Conservation (phyloP, 2,797 vertebrate genomes). For the Lateolabrax maculatus region DNA sequence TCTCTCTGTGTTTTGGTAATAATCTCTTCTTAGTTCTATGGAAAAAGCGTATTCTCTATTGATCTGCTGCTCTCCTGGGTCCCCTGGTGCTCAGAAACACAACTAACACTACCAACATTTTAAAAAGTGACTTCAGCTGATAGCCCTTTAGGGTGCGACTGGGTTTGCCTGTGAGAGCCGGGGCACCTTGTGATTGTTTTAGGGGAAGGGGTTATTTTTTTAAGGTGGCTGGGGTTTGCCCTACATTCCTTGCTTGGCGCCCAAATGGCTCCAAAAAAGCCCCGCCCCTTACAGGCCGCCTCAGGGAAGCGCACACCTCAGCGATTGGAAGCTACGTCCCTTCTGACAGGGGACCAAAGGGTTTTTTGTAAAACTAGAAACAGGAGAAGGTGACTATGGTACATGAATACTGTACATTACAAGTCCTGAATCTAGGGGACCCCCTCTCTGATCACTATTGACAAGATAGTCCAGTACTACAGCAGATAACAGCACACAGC, state of each 20-base stretch:
- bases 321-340: conserved; percentile 62
- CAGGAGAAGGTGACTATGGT: conserved; percentile 35
- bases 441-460: neutral
- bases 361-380: conserved; percentile 39
- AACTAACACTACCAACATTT: conserved; percentile 44
- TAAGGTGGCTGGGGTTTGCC: conserved; percentile 78
- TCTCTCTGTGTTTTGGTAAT: conserved; percentile 48
- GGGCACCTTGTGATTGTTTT: conserved; percentile 77
- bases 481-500: conserved; percentile 65
- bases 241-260: conserved; percentile 88
- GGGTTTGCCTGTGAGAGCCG: conserved; percentile 81
- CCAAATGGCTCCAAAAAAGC: conserved; percentile 85
- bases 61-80: conserved; percentile 19
- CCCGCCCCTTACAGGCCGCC: conserved; percentile 83
- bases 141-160: conserved; percentile 84
- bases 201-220: conserved; percentile 40
- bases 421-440: conserved; percentile 38
- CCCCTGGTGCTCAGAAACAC: conserved; percentile 58
- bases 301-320: conserved; percentile 72
- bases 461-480: conserved; percentile 42
- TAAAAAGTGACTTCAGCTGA: conserved; percentile 78
- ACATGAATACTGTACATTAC: conserved; percentile 45
- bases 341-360: conserved; percentile 54
- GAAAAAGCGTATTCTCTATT: neutral
- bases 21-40: neutral